Base-by-base conservation (phyloP, 1,140 invertebrate genomes). In the Pseudoatta argentina region DNA sequence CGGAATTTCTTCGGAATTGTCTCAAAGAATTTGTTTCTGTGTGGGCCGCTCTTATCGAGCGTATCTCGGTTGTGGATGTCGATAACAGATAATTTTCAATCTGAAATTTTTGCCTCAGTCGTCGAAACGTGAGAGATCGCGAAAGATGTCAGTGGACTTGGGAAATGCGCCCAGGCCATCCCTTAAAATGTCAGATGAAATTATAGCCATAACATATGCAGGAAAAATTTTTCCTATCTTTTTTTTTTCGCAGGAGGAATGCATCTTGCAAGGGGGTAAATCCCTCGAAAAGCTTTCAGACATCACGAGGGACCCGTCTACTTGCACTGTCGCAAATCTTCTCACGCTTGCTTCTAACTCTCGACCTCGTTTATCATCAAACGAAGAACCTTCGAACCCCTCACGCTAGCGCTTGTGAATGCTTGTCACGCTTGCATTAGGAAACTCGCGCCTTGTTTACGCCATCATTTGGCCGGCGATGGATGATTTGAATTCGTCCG, bases 391-490 rank as follows among this genome's bases (percentile, higher is more conserved):
- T 83, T 21, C 63, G 55, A 57, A 44, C n/a, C 61, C 39, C 30
- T 66, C 69, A 10, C 63, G n/a, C 30, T 34, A 6, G 57, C 53
- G 34, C 30, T 91, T 64, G 75, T 39, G 64, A 21, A 91, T 91
- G 89, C 82, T 55, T 64, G 89, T 85, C 91, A 92, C 91, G 91
- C 86, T 72, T 85, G 69, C 72, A 72, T 91, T 89, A 88, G 85
- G 27, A 86, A 57, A 73, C 79, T 87, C 82, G 73, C 76, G 87
- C 71, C 86, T 86, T 89, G 91, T 92, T 92, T 89, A 91, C 89
- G 77, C 76, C 79, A 67, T 85, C 87, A 89, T 91, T 92, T 85
- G 85, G 48, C 53, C 88, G 77, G 77, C 89, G 83, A 76, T 72
- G 34, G 30, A 51, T 79, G 82, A 91, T 91, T 91, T 91, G 87